A percentile compares a stretch with the other conserved stretches of the same genome.
phyloP scores from a whole-genome alignment of 2,113 vertebrate genomes.

The Mobula birostris region DNA sequence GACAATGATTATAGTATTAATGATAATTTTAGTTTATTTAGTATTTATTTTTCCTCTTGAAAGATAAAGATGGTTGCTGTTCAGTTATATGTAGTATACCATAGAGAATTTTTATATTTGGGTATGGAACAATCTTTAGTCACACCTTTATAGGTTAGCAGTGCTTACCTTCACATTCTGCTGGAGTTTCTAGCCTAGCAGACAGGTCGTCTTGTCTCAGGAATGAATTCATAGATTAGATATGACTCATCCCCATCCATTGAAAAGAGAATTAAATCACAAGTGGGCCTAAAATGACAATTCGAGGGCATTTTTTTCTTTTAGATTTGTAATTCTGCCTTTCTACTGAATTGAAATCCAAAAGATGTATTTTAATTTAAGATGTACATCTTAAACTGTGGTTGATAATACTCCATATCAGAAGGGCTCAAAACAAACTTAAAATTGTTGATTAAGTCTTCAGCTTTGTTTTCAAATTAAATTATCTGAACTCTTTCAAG shows the following conservation, averaged over 20 bases:
- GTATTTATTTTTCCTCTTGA: too few species aligned
- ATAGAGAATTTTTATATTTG: not conserved
- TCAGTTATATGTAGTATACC: not conserved
- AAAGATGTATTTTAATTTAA: not conserved
- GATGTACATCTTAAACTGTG: not conserved
- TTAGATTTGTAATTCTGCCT: not conserved
- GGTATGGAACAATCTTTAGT: not conserved
- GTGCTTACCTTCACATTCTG: not conserved
- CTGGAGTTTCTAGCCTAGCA: not conserved
- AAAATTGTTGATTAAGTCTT: not conserved
- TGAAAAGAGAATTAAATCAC: not conserved
- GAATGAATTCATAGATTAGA: not conserved
- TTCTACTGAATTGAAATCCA: not conserved
- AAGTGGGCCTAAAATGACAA: not conserved
- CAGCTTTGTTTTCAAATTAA: not conserved
- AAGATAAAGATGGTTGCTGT: not conserved
- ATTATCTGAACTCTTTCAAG: not conserved
- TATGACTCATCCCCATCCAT: too few species aligned
- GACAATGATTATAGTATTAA: not conserved
- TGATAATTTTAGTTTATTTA: not conserved
- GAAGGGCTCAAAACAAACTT: not conserved
- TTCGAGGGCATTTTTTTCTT: not conserved
- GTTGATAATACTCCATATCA: not conserved
- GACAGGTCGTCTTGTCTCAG: not conserved
- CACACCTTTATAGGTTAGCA: not conserved